Conservation (phyloP, 2,113 vertebrate genomes). For the Machaerirhynchus nigripectus region DNA sequence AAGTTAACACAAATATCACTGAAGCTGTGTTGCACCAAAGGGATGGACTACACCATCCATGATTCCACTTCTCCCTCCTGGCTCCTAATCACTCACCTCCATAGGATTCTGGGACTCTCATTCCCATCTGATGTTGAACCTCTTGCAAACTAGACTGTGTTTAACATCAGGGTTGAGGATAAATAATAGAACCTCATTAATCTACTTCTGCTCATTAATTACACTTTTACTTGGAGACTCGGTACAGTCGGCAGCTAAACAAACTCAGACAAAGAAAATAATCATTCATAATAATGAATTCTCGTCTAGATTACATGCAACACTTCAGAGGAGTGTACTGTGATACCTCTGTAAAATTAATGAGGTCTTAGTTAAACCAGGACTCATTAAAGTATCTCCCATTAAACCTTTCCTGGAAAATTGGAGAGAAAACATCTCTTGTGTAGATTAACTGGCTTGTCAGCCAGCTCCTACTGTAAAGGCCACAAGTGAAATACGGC, state of each 20-base stretch:
- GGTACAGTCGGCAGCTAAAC: neutral
- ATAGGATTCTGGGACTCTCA: rapidly evolving
- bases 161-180: neutral
- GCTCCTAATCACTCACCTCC: neutral
- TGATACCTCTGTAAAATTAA: slow-evolving; percentile 37
- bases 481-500: neutral
- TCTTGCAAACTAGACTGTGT: neutral
- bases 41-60: neutral
- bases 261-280: slow-evolving; percentile 6
- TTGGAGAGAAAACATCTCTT: neutral
- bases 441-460: slow-evolving; percentile 21
- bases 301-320: slow-evolving; percentile 5
- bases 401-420: slow-evolving; percentile 47
- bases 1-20: neutral
- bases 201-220: neutral
- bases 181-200: neutral
- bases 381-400: slow-evolving; percentile 26
- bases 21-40: neutral
- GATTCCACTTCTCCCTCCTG: neutral
- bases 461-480: slow-evolving; percentile 52
- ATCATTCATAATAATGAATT: neutral
- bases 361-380: slow-evolving; percentile 17
- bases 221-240: neutral
- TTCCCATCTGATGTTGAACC: neutral
- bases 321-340: neutral